These are phyloP conservation scores for Lacanobia oleracea DNA, from an alignment of 2,888 invertebrate genomes.

Conservation along the genomic window DNA sequence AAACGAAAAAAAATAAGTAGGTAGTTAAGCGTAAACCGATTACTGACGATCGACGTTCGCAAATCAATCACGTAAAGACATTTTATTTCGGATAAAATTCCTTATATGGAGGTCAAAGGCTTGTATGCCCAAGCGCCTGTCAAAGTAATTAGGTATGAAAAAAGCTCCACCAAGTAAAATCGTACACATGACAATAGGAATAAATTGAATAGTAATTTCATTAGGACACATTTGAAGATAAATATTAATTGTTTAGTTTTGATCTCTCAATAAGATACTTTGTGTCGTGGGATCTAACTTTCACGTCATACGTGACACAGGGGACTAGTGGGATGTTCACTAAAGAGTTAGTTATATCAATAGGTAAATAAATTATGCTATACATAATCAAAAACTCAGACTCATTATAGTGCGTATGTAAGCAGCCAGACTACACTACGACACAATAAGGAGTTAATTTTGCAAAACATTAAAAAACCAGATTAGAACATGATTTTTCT, in stretches of 20 bases:
- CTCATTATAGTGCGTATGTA: background rate
- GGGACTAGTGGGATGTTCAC: too few species aligned
- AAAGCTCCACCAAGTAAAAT: too few species aligned
- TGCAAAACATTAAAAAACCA: background rate
- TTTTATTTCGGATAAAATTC: slow-evolving; percentile 31
- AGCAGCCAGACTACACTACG: background rate
- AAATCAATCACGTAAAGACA: slow-evolving; percentile 7
- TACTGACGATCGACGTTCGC: background rate
- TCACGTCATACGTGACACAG: too few species aligned
- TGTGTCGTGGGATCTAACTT: too few species aligned
- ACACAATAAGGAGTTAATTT: background rate
- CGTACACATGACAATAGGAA: too few species aligned
- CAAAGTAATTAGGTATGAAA: background rate
- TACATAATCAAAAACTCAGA: background rate
- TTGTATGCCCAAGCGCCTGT: background rate
- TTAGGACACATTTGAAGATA: too few species aligned
- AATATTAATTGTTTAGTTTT: too few species aligned
- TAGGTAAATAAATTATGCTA: background rate
- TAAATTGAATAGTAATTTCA: too few species aligned
- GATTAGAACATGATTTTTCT: background rate
- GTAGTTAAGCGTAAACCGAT: background rate
- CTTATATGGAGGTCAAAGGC: slow-evolving; percentile 15
- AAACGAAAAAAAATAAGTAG: slow-evolving; percentile 22
- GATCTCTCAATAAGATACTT: too few species aligned
- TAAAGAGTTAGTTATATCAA: background rate